Conservation (phyloP, 2,888 invertebrate species). For the Phorcus lineatus region DNA sequence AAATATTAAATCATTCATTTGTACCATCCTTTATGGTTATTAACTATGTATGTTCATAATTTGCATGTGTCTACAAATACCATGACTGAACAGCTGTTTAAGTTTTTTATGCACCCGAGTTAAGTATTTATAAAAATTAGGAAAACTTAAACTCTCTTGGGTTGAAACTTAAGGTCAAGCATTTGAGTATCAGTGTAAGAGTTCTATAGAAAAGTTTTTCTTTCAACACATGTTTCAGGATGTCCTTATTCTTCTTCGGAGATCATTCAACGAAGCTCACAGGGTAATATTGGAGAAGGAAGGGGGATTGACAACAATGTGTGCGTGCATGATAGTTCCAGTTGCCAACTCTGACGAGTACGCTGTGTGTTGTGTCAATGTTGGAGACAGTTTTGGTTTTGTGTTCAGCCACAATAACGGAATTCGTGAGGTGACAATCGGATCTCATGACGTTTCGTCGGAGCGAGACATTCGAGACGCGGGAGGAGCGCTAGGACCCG, state of each 20-base stretch:
- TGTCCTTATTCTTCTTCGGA: conserved; percentile 85
- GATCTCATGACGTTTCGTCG: conserved; percentile 88
- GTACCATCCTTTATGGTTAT: no score
- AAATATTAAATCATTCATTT: no score
- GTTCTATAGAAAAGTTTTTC: no score
- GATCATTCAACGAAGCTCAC: conserved; percentile 90
- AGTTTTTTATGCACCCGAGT: no score
- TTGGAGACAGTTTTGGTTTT: conserved; percentile 92
- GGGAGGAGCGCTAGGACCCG: conserved; percentile 90
- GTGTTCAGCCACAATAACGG: conserved; percentile 85
- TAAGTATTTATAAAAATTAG: no score
- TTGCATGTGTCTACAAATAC: no score
- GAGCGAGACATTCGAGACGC: conserved; percentile 93
- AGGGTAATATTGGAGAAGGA: conserved; percentile 88
- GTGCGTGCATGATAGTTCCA: conserved; percentile 83
- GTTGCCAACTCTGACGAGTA: conserved; percentile 77
- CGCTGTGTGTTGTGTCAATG: conserved; percentile 89
- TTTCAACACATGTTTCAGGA: conserved; percentile 80
- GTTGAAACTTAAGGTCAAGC: no score
- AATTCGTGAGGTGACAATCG: conserved; percentile 86
- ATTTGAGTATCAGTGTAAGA: no score
- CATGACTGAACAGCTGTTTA: no score
- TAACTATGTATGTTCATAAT: no score
- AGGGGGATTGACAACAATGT: conserved; percentile 85
- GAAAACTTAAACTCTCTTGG: no score